phyloP scores from a whole-genome alignment of 2,888 invertebrate genomes.

The Craniophora ligustri region DNA sequence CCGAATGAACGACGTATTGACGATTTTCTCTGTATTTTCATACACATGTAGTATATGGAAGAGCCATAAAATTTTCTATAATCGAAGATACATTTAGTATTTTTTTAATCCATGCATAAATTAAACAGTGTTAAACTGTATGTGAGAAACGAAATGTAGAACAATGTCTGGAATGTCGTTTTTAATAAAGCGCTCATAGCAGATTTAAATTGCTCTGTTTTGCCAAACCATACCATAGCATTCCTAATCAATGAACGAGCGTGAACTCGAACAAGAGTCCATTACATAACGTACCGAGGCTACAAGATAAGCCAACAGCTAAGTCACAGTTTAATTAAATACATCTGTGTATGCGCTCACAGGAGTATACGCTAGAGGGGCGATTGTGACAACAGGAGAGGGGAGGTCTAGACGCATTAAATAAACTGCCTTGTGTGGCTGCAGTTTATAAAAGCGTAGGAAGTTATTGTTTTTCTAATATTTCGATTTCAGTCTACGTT shows the following conservation, averaged over 20 bases:
- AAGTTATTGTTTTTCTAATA: constrained; percentile 20
- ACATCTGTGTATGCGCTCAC: constrained; percentile 10
- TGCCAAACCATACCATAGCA: background rate
- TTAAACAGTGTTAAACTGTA: too few relatives aligned
- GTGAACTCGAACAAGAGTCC: constrained; percentile 13
- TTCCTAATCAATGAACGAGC: background rate
- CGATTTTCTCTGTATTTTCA: too few relatives aligned
- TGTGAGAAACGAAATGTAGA: too few relatives aligned
- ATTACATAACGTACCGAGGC: constrained; percentile 15
- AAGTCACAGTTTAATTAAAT: constrained; percentile 46
- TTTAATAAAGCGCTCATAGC: too few relatives aligned
- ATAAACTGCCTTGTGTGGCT: constrained; percentile 39
- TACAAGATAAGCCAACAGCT: constrained; percentile 36
- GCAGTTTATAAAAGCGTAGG: constrained; percentile 32
- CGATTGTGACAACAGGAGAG: constrained; percentile 40
- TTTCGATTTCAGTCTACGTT: constrained; percentile 17
- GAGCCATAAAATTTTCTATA: too few relatives aligned
- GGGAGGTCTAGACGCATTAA: constrained; percentile 70
- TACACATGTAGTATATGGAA: too few relatives aligned
- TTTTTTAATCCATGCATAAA: too few relatives aligned
- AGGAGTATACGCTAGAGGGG: constrained; percentile 2
- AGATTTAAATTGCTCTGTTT: background rate
- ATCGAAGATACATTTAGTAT: too few relatives aligned
- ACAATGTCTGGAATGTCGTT: too few relatives aligned
- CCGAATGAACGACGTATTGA: too few relatives aligned